A percentile compares a stretch with the other conserved stretches of the same genome.
phyloP scores from a whole-genome alignment of 2,113 vertebrate species.

The Ictidomys tridecemlineatus region DNA sequence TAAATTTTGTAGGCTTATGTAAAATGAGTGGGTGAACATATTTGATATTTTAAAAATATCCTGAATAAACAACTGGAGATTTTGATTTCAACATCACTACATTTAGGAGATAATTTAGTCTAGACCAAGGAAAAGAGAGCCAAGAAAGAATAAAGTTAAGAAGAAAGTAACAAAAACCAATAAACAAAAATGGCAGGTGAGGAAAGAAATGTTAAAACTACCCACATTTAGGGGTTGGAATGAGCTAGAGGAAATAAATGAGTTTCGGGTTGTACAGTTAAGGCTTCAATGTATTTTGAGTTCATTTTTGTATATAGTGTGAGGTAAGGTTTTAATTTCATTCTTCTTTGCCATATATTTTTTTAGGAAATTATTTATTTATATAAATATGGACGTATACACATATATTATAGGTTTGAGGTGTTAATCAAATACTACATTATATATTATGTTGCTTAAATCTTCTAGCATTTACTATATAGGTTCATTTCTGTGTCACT shows the following conservation, averaged over 20 bases:
- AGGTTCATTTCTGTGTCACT: neutral
- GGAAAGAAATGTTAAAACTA: neutral
- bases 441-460: neutral
- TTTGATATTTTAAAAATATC: slow-evolving; percentile 5
- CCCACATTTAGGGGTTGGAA: neutral
- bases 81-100: neutral
- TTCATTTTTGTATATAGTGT: too few relatives aligned
- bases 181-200: neutral
- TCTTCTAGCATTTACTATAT: neutral
- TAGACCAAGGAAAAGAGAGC: neutral
- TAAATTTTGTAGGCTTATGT: neutral
- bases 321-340: too few relatives aligned
- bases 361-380: neutral
- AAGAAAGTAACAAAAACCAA: neutral
- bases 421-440: neutral
- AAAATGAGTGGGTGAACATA: neutral
- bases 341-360: too few relatives aligned
- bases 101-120: slow-evolving; percentile 14
- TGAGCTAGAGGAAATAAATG: neutral
- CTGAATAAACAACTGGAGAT: neutral
- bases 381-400: neutral
- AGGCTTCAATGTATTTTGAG: too few relatives aligned
- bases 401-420: neutral
- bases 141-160: neutral
- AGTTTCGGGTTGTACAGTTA: neutral